These are phyloP conservation scores for Bruchidius siliquastri DNA, from an alignment of 2,888 invertebrate genomes.

Conservation along the genomic window DNA sequence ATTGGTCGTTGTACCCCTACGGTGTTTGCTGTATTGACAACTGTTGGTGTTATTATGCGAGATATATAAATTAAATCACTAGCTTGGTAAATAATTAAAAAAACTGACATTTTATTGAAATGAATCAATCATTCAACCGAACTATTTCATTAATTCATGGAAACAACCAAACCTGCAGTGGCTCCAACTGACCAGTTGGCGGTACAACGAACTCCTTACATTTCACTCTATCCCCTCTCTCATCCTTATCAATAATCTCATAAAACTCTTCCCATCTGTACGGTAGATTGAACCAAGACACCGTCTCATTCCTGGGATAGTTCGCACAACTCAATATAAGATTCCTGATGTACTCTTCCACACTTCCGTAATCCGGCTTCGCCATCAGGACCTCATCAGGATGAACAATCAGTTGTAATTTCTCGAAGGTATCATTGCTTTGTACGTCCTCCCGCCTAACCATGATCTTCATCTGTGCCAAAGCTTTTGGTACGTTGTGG, in stretches of 20 bases:
- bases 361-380: neutral
- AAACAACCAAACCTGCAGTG: neutral
- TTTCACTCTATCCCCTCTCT: slow-evolving; percentile 8
- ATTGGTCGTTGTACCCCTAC: too few relatives aligned
- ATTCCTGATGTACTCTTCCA: slow-evolving; percentile 10
- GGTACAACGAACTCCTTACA: slow-evolving; percentile 18
- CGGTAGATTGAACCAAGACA: slow-evolving; percentile 10
- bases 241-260: slow-evolving; percentile 16
- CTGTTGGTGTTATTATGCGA: too few relatives aligned
- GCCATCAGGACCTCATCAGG: neutral
- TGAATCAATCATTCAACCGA: too few relatives aligned
- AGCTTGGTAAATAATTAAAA: too few relatives aligned
- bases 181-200: neutral
- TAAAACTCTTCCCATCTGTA: slow-evolving; percentile 15
- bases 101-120: too few relatives aligned
- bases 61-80: too few relatives aligned
- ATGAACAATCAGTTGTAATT: neutral
- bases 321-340: slow-evolving; percentile 11
- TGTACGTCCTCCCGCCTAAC: neutral
- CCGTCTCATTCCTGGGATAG: slow-evolving; percentile 9
- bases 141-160: too few relatives aligned
- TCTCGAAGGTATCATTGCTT: slow-evolving; percentile 2
- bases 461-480: slow-evolving; percentile 6
- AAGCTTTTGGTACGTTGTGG: slow-evolving; percentile 10
- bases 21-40: too few relatives aligned